Conservation (phyloP, 2,888 invertebrate genomes). For the Nebria brevicollis region DNA sequence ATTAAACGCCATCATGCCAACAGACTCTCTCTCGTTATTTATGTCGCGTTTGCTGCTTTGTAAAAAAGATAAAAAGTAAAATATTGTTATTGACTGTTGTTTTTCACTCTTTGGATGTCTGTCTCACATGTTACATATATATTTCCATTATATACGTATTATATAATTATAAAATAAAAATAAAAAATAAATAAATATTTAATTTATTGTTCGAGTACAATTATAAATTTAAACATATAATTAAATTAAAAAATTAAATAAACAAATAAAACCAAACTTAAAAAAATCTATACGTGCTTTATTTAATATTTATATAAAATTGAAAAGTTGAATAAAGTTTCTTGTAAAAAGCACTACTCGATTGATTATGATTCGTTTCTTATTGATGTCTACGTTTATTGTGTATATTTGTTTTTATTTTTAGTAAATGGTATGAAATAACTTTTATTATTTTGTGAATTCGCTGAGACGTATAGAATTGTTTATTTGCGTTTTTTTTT, state of each 20-base stretch:
- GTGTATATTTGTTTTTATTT: no score
- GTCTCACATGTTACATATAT: not conserved
- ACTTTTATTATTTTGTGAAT: not conserved
- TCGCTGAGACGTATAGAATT: not conserved
- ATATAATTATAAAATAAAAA: no score
- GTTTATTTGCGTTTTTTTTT: not conserved
- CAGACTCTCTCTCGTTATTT: not conserved
- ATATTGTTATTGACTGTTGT: conserved; percentile 15
- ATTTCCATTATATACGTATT: not conserved
- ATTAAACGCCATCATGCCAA: not conserved
- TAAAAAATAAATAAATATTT: not conserved
- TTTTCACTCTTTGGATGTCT: conserved; percentile 9
- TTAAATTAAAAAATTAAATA: no score
- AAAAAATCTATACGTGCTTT: no score
- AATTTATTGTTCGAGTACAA: not conserved
- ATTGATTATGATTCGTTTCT: no score
- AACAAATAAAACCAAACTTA: no score
- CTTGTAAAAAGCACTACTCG: no score
- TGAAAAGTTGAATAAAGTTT: no score
- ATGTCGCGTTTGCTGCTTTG: not conserved
- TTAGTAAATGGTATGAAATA: not conserved
- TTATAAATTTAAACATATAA: no score
- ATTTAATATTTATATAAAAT: no score
- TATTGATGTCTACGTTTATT: no score
- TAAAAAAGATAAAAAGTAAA: conserved; percentile 2